phyloP scores from a whole-genome alignment of 2,113 vertebrate species.

The Callipepla squamata region DNA sequence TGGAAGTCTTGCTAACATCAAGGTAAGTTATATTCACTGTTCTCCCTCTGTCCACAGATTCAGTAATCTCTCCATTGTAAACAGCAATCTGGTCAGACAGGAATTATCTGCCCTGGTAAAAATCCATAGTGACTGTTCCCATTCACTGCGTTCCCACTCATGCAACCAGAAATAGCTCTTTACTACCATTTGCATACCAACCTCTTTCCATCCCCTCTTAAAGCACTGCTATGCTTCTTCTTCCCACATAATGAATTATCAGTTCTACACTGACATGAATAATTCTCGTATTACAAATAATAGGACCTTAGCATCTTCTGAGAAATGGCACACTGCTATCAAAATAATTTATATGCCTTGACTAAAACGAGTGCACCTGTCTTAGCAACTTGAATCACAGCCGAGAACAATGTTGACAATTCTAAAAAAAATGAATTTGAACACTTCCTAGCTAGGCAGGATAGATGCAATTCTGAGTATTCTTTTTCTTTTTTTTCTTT shows the following conservation, averaged over 20 bases:
- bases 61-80: not conserved
- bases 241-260: not conserved
- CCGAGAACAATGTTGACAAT: not conserved
- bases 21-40: not conserved
- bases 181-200: not conserved
- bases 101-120: not conserved
- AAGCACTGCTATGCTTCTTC: not conserved
- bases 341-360: constrained; percentile 48
- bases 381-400: constrained; percentile 4
- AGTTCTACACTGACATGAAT: not conserved
- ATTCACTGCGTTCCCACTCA: not conserved
- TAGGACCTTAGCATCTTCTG: not conserved
- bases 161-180: not conserved
- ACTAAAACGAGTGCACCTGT: constrained; percentile 28
- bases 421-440: not conserved
- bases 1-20: not conserved
- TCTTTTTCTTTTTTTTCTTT: not conserved
- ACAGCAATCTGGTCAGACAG: not conserved
- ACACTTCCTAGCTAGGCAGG: not conserved
- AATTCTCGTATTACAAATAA: constrained; percentile 31
- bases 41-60: not conserved
- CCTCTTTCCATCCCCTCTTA: not conserved
- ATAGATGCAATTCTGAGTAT: not conserved
- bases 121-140: not conserved
- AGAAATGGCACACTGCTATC: constrained; percentile 32